A percentile compares a stretch with the other conserved stretches of the same genome.
Evolutionary conservation across 1,140 invertebrate species (phyloP).

Genomic region (Lysiphlebus fabarum): DNA sequence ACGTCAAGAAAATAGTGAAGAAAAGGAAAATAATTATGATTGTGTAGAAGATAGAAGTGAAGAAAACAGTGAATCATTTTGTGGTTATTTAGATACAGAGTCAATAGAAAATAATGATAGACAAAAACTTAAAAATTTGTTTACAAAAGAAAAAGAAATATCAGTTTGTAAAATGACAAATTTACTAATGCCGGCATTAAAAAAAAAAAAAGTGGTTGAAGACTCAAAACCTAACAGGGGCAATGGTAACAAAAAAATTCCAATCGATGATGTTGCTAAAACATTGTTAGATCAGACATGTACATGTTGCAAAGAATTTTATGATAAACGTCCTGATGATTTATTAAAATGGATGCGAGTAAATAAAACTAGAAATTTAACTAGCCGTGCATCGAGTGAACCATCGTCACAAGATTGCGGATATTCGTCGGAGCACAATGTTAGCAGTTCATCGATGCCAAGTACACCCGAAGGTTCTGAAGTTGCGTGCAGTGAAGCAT

Average conservation of each 20-base stretch:
- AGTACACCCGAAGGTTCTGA: constrained; percentile 82
- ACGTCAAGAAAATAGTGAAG: constrained; percentile 52
- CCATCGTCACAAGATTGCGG: constrained; percentile 75
- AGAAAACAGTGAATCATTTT: constrained; percentile 19
- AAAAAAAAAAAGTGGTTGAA: constrained; percentile 27
- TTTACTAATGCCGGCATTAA: no score
- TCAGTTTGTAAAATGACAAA: no score
- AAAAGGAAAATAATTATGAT: constrained; percentile 54
- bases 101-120: background rate
- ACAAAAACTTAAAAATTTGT: no score
- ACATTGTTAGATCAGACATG: background rate
- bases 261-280: background rate
- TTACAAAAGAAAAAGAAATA: no score
- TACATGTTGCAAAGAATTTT: constrained; percentile 21
- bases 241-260: constrained; percentile 6
- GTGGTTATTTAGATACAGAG: background rate
- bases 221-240: constrained; percentile 22
- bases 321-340: constrained; percentile 15
- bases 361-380: constrained; percentile 42
- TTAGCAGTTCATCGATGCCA: constrained; percentile 68
- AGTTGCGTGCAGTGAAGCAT: constrained; percentile 78
- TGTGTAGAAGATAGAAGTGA: constrained; percentile 8
- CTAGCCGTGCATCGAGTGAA: constrained; percentile 62
- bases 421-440: constrained; percentile 76
- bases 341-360: constrained; percentile 45